A percentile compares a stretch with the other conserved stretches of the same genome.
Evolutionary conservation across 64 coral and sea anemone genomes (phyloP).

Genomic region (Montipora sp.): DNA sequence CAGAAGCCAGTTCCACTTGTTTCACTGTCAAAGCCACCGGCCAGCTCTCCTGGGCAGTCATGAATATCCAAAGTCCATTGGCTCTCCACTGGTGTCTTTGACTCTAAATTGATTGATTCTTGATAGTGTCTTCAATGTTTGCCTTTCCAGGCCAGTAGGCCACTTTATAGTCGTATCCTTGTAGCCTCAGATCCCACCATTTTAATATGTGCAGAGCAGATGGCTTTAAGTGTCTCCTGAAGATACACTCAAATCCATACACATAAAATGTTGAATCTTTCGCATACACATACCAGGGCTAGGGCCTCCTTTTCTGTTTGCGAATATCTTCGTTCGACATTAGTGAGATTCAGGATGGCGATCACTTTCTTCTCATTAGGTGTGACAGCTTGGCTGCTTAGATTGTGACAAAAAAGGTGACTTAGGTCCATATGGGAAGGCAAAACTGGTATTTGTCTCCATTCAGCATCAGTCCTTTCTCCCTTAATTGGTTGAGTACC

Average conservation of each 20-base stretch:
- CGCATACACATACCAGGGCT: background rate
- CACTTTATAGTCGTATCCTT: background rate
- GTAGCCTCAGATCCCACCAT: background rate
- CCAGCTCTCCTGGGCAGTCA: background rate
- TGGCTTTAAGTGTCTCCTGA: background rate
- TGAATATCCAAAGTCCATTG: background rate
- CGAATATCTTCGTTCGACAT: background rate
- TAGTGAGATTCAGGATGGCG: background rate
- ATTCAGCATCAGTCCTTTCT: too few relatives aligned
- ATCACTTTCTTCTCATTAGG: background rate
- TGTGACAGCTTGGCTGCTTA: background rate
- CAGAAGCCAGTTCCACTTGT: background rate
- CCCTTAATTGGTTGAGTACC: too few relatives aligned
- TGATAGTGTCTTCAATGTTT: conserved; percentile 29
- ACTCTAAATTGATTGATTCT: background rate
- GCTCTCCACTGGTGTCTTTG: background rate
- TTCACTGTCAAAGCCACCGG: background rate
- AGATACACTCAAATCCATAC: conserved; percentile 12
- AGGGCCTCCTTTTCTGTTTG: background rate
- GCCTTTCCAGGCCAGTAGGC: conserved; percentile 13
- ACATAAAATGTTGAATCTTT: background rate
- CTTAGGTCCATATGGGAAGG: too few relatives aligned
- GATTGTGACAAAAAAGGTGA: background rate
- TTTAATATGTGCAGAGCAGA: background rate
- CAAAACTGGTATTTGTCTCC: too few relatives aligned